Base-by-base conservation (phyloP, 2,797 vertebrate species). In the Peromyscus nudipes region DNA sequence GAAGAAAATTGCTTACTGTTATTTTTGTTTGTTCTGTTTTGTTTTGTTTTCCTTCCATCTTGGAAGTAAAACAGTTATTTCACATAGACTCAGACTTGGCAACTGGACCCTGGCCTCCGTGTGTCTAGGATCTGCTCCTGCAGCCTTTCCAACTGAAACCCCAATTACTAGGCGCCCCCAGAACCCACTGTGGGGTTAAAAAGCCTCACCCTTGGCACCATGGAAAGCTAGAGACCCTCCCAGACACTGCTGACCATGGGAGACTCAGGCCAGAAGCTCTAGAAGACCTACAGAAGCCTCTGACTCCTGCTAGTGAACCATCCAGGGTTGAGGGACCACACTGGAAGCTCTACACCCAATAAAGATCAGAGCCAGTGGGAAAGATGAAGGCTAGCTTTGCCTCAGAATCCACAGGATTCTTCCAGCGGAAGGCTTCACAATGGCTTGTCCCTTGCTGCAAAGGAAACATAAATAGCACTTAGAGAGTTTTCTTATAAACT, bases 121-220 rank as follows among this genome's bases (percentile, higher is more conserved):
- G 13, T 8, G 9, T 83, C 13, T 23, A 82, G 29, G 88, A 55
- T 0, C 46, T 75, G 13, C 21, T 64, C 12, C 16, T n/a, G 10
- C 9, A 49, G 34, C 12, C 1, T 21, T 84, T 60, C 49, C 21
- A 9, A 65, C 52, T 19, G 5, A 55, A 84, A 40, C 49, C 79
- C 77, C 2, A 1, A 13, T 52, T 27, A n/a, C 9, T 1, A 73
- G 23, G 2, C 7, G 5, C 7, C 71, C 43, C 21, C 0, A 0
- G 55, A 64, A 85, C 46, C 49, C 65, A 4, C 12, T 3, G 52
- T 21, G 37, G 6, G 57, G 1, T 83, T 43, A 29, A n/a, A 69
- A 57, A 83, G 49, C 4, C 49, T 8, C n/a, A 0, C 1, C 4
- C 1, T 5, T 57, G 3, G 4, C 40, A 37, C 10, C 17, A 21